phyloP scores from a whole-genome alignment of 1,140 invertebrate species.

The Macrobrachium rosenbergii region DNA sequence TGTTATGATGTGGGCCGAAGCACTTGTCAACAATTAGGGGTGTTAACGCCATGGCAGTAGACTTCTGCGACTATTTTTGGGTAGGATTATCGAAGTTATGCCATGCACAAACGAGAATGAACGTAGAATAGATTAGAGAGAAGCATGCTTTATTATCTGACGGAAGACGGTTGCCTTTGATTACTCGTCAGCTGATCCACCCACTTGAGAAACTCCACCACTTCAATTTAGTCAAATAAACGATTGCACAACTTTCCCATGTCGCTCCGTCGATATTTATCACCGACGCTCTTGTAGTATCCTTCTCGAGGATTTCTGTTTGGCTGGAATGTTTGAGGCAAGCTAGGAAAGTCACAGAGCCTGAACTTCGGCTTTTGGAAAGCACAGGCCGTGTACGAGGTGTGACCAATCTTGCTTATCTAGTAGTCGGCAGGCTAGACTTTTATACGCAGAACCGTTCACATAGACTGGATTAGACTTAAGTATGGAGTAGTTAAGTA shows the following conservation, averaged over 20 bases:
- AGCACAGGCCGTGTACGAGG: no score
- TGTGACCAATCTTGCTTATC: no score
- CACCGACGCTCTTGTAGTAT: not conserved
- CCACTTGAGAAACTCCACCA: constrained; percentile 11
- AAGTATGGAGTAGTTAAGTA: no score
- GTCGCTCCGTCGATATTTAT: not conserved
- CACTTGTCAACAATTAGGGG: constrained; percentile 9
- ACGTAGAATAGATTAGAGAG: not conserved
- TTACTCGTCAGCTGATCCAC: constrained; percentile 71
- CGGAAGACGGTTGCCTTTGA: constrained; percentile 67
- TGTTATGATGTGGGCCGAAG: constrained; percentile 46
- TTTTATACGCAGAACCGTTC: no score
- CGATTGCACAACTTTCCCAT: not conserved
- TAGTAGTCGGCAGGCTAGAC: no score
- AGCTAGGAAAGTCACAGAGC: no score
- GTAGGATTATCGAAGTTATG: constrained; percentile 72
- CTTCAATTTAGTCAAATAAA: constrained; percentile 1
- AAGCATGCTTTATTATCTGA: constrained; percentile 12
- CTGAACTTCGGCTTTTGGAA: no score
- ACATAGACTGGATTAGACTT: no score
- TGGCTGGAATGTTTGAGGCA: no score
- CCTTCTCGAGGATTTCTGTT: no score
- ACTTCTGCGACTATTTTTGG: constrained; percentile 87
- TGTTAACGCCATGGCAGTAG: constrained; percentile 77
- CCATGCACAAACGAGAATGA: not conserved